Percentiles rank a stretch among this genome's conserved stretches.
These are phyloP conservation scores for Porites rus DNA, from an alignment of 92 coral and sea anemone genomes.

Conservation along the genomic window DNA sequence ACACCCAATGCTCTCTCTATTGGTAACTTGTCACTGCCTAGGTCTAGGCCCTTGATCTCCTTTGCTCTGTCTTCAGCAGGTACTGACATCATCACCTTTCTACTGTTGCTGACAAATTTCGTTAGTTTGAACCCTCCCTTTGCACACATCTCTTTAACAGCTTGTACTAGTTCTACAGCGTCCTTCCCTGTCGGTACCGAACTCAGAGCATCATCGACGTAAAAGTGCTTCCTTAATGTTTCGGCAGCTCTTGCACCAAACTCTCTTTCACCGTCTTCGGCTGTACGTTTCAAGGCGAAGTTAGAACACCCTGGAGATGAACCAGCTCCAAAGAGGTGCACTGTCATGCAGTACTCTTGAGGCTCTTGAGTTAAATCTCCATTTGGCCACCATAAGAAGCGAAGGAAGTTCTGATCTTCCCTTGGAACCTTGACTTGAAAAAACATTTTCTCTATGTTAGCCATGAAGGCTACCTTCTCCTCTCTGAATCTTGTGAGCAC, in stretches of 20 bases:
- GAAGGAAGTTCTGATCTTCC: slow-evolving; percentile 17
- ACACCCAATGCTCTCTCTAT: slow-evolving; percentile 33
- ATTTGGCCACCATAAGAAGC: slow-evolving; percentile 52
- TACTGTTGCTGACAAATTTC: slow-evolving; percentile 19
- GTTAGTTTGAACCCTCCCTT: slow-evolving; percentile 23
- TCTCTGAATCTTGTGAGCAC: slow-evolving; percentile 25
- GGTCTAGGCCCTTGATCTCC: slow-evolving; percentile 5
- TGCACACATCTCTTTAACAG: not conserved
- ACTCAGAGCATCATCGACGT: slow-evolving; percentile 16
- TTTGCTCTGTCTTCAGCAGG: slow-evolving; percentile 6
- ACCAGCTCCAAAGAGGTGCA: slow-evolving; percentile 27
- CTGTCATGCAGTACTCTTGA: slow-evolving; percentile 30
- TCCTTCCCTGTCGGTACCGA: slow-evolving; percentile 1
- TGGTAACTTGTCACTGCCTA: slow-evolving; percentile 19
- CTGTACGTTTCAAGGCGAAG: slow-evolving; percentile 12
- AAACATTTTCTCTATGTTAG: slow-evolving; percentile 38
- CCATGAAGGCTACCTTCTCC: slow-evolving; percentile 26
- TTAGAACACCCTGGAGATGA: slow-evolving; percentile 49
- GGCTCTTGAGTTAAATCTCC: slow-evolving; percentile 17
- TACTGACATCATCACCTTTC: slow-evolving; percentile 4
- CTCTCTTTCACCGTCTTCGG: slow-evolving; percentile 2
- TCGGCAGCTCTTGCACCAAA: not conserved
- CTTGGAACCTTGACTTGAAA: slow-evolving; percentile 20
- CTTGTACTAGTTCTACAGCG: not conserved
- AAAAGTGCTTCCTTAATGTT: slow-evolving; percentile 5